Evolutionary conservation across 2,888 invertebrate genomes (phyloP), one percentile per base, ranked within the genome.

Genomic region (Leptura quadrifasciata): DNA sequence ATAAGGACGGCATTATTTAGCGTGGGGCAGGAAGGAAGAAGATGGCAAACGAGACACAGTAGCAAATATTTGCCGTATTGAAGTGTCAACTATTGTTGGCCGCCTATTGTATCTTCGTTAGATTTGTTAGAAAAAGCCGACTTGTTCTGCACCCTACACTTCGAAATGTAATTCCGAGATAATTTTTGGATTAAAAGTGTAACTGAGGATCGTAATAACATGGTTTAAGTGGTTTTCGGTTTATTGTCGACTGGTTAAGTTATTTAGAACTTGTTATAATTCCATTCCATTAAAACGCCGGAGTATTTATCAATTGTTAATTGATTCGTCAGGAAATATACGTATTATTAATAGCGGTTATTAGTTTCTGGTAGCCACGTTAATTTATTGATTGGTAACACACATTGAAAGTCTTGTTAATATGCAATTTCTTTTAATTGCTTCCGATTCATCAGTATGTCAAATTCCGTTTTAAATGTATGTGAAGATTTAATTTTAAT

Each of bases 41-140:
- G 85, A 84, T 73, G 80, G 75, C 82, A 79, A 72, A 76, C 74
- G 79, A 79, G 71, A 75, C 80, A 85, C 85, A 84, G 87, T 86
- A 84, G 88, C 88, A 88, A 88, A 88, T 88, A 88, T 88, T 88
- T 88, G 87, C 88, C 88, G 88, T 88, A 89, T 89, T 88, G 88
- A 88, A 88, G 88, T 89, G 89, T 89, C 89, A 89, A 87, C 86
- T 85, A 88, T 89, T 89, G 88, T 89, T 87, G 84, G 86, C 83
- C 72, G 67, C 77, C 85, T 81, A 87, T 88, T 88, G 88, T 88
- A 85, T 83, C 73, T 83, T 83, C 81, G 85, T 87, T 87, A 88
- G 88, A 88, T 88, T 88, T 88, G 88, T 88, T 88, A 84, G 86
- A 85, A 83, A 83, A 78, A 78, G 82, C 83, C 83, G 80, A 80